These are phyloP conservation scores for Euplagia quadripunctaria DNA, from an alignment of 2,888 invertebrate species.

Conservation along the genomic window DNA sequence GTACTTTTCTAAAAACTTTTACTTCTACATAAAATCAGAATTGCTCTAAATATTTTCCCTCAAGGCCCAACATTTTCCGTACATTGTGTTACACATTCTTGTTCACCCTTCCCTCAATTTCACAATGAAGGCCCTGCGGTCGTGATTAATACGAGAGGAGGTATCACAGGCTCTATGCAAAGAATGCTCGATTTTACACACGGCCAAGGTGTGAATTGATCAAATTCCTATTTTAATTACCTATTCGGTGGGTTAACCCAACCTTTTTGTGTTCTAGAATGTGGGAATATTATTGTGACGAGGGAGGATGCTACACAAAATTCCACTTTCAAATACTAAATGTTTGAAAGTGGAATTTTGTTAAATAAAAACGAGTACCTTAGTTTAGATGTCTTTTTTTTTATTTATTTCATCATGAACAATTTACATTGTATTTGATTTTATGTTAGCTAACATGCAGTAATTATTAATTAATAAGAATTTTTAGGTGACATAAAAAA, in stretches of 20 bases:
- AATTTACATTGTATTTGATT: too few species aligned
- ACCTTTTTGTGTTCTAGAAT: neutral
- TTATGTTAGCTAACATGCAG: too few species aligned
- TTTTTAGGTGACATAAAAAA: too few species aligned
- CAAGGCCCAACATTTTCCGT: slow-evolving; percentile 6
- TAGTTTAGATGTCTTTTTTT: too few species aligned
- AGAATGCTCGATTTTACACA: slow-evolving; percentile 14
- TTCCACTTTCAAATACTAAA: too few species aligned
- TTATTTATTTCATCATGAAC: too few species aligned
- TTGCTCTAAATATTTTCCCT: neutral
- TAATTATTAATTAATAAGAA: too few species aligned
- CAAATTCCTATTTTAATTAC: slow-evolving; percentile 37
- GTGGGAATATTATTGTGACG: neutral
- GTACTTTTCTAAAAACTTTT: too few species aligned
- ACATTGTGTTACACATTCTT: slow-evolving; percentile 12
- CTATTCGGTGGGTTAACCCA: neutral
- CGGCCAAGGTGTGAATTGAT: slow-evolving; percentile 9
- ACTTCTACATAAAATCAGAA: too few species aligned
- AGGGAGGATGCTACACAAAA: too few species aligned
- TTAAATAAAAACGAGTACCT: too few species aligned
- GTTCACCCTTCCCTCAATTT: slow-evolving; percentile 14
- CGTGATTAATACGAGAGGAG: slow-evolving; percentile 16
- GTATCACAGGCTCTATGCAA: slow-evolving; percentile 12
- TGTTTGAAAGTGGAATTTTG: too few species aligned
- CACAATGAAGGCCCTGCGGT: slow-evolving; percentile 13